These are phyloP conservation scores for Odontocolon sp. DNA, from an alignment of 2,888 invertebrate species.

Conservation along the genomic window DNA sequence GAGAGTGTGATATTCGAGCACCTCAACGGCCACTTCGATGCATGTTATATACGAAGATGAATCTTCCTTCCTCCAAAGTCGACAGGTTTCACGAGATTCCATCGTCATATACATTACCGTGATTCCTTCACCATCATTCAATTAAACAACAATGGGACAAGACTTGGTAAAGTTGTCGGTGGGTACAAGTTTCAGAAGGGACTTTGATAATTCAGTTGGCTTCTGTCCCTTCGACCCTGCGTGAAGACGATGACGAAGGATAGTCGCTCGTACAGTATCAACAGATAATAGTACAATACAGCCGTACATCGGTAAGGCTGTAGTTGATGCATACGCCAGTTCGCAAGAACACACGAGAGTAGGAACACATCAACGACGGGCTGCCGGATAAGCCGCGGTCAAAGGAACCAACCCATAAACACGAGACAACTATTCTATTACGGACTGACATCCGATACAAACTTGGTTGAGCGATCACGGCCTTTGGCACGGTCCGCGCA, in stretches of 20 bases:
- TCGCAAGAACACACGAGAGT: constrained; percentile 24
- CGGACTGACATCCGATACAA: constrained; percentile 79
- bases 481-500: constrained; percentile 69
- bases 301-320: neutral
- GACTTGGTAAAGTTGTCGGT: constrained; percentile 12
- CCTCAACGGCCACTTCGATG: neutral
- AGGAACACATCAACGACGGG: constrained; percentile 39
- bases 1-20: constrained; percentile 48
- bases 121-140: too few relatives aligned
- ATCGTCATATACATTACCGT: too few relatives aligned
- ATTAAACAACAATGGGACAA: constrained; percentile 11
- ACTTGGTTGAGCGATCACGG: constrained; percentile 77
- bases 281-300: constrained; percentile 28
- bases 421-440: constrained; percentile 79
- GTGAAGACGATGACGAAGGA: constrained; percentile 56
- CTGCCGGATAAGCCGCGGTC: constrained; percentile 66
- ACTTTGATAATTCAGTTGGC: constrained; percentile 54
- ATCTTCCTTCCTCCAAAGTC: neutral
- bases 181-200: constrained; percentile 19
- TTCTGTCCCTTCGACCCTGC: constrained; percentile 13
- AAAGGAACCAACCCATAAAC: constrained; percentile 73
- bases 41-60: constrained; percentile 17
- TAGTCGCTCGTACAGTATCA: constrained; percentile 4
- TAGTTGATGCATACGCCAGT: constrained; percentile 27
- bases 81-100: neutral